A percentile compares a stretch with the other conserved stretches of the same genome.
Conservation (phyloP, 1,140 invertebrate species). For the Calliphora vicina region DNA sequence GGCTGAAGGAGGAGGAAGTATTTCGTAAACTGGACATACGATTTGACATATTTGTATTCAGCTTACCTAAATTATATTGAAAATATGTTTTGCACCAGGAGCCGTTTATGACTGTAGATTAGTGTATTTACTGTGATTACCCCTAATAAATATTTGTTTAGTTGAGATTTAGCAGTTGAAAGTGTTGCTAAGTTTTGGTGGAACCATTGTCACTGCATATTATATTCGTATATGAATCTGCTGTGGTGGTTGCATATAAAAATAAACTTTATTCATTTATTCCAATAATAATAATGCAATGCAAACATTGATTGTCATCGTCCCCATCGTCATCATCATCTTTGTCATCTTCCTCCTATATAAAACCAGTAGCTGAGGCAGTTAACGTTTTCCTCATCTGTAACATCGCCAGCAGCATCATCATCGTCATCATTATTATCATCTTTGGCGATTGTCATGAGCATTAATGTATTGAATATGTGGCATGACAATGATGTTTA, state of each 20-base stretch:
- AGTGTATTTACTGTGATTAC: neutral
- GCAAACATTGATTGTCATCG: conserved; percentile 48
- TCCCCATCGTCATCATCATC: neutral
- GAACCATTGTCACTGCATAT: conserved; percentile 30
- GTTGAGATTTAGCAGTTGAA: neutral
- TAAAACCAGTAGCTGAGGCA: neutral
- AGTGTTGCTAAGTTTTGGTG: conserved; percentile 8
- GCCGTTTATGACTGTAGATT: too few relatives aligned
- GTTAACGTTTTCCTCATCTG: neutral
- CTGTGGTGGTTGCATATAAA: neutral
- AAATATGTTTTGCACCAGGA: too few relatives aligned
- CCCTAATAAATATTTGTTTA: neutral
- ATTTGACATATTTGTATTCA: too few relatives aligned
- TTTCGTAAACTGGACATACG: too few relatives aligned
- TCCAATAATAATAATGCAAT: conserved; percentile 63
- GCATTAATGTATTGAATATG: conserved; percentile 18
- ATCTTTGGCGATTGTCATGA: conserved; percentile 18
- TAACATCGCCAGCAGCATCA: neutral
- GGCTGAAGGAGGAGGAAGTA: too few relatives aligned
- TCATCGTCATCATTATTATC: neutral
- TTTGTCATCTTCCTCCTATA: neutral
- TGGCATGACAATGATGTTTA: conserved; percentile 15
- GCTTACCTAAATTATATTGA: too few relatives aligned
- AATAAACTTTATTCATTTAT: conserved; percentile 26
- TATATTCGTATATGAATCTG: neutral